Percentiles rank a stretch among this genome's conserved stretches.
phyloP scores from a whole-genome alignment of 2,888 invertebrate species.

The Drosophila prostipennis region DNA sequence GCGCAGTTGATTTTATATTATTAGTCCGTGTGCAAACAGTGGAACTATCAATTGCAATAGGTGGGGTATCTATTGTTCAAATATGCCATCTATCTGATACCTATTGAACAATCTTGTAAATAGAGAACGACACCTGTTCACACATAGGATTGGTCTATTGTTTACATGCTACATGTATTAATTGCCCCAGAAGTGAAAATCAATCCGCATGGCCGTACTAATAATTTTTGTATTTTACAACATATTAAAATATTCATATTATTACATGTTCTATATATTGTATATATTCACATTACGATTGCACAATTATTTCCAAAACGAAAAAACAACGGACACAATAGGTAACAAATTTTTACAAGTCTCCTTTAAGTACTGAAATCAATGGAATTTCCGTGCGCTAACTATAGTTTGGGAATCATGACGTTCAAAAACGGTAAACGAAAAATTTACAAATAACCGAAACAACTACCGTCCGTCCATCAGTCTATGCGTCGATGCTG shows the following conservation, averaged over 20 bases:
- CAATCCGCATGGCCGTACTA: slow-evolving; percentile 3
- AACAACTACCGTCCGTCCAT: slow-evolving; percentile 33
- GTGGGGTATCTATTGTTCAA: background rate
- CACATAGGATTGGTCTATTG: background rate
- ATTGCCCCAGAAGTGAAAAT: background rate
- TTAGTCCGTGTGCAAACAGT: background rate
- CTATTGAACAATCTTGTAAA: slow-evolving; percentile 11
- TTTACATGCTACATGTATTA: background rate
- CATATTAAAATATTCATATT: slow-evolving; percentile 45
- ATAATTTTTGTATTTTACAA: slow-evolving; percentile 44
- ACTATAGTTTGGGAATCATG: slow-evolving; percentile 16
- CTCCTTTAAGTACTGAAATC: slow-evolving; percentile 44
- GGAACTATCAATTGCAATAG: background rate
- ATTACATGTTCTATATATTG: slow-evolving; percentile 36
- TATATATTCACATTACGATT: slow-evolving; percentile 65
- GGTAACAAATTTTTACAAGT: slow-evolving; percentile 41
- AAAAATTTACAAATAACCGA: slow-evolving; percentile 27
- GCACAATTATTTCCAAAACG: slow-evolving; percentile 53
- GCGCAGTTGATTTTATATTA: background rate
- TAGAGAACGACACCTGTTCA: background rate
- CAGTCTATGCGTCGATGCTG: slow-evolving; percentile 41
- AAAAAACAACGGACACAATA: slow-evolving; percentile 36
- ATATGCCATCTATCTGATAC: slow-evolving; percentile 4
- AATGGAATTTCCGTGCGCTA: slow-evolving; percentile 30
- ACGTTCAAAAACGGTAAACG: slow-evolving; percentile 23